Evolutionary conservation across 2,797 vertebrate species (phyloP), one percentile per base, ranked within the genome.

Genomic region (Pygocentrus nattereri): DNA sequence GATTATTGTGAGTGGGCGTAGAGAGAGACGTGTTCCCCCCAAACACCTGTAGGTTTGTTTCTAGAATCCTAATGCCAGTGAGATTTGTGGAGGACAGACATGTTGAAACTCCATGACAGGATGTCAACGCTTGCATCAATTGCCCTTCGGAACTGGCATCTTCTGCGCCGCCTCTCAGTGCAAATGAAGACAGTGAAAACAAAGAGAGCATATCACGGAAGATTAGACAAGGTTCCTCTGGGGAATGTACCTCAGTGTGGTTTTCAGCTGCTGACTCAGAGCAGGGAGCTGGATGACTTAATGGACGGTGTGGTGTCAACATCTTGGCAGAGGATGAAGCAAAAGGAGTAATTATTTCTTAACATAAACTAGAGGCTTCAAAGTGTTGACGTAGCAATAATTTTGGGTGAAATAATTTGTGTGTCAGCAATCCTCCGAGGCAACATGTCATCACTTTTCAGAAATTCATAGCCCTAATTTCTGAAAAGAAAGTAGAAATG

Each of bases 41-140:
- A 78, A 79, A 77, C 81, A 85, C 84, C 84, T 87, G 81, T 79
- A 83, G 82, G 80, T 87, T 41, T 85, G 79, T 87, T 88, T 86
- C 71, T 69, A 84, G 56, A 86, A 81, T 81, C 52, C 47, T 8
- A 0, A 76, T 74, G 70, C 56, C 79, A 76, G 61, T 12, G 4
- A 73, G 65, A 75, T 78, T 81, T 13, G 34, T 41, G 59, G 70
- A 64, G 54, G 74, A 82, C 77, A 64, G 21, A 83, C 71, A 82
- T 79, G 84, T 72, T 83, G 85, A 88, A 79, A 75, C 84, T 71
- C 85, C 77, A 76, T 59, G 27, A 67, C 82, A 73, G 73, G 68
- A 81, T 65, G 74, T 86, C 85, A 86, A 71, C 68, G 25, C 80
- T 76, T 83, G 81, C 79, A 64, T 78, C 85, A 78, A 67, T 67